These are phyloP conservation scores for Anarrhichthys ocellatus DNA, from an alignment of 2,113 vertebrate species.

Conservation along the genomic window DNA sequence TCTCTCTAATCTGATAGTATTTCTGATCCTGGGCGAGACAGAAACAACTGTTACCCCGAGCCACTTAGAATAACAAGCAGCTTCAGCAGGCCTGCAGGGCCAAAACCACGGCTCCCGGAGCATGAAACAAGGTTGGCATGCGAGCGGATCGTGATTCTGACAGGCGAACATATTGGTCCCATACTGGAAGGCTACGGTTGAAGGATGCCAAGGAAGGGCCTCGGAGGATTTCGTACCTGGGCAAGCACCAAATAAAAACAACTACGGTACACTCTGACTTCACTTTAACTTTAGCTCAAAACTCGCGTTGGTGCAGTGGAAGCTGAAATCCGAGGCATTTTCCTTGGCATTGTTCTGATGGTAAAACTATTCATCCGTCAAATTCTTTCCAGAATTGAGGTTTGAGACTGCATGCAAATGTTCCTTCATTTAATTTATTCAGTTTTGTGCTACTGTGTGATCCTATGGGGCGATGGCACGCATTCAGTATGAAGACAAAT, in stretches of 20 bases:
- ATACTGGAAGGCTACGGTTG: constrained; percentile 30
- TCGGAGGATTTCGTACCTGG: constrained; percentile 52
- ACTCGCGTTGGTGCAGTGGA: constrained; percentile 10
- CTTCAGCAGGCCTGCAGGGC: constrained; percentile 47
- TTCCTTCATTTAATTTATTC: neutral
- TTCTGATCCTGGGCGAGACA: constrained; percentile 68
- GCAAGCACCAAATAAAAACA: constrained; percentile 55
- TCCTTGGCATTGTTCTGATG: neutral
- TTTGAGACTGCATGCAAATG: constrained; percentile 15
- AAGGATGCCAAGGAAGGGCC: constrained; percentile 48
- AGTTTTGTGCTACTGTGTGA: neutral
- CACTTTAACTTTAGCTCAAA: constrained; percentile 27
- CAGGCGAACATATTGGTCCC: constrained; percentile 51
- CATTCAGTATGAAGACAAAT: neutral
- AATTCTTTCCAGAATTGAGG: neutral
- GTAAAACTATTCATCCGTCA: neutral
- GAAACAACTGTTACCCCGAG: constrained; percentile 69
- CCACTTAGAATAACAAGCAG: constrained; percentile 73
- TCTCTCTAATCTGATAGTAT: constrained; percentile 64
- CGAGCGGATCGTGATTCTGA: constrained; percentile 41
- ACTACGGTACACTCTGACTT: constrained; percentile 20
- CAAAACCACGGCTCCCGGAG: constrained; percentile 39
- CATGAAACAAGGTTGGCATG: constrained; percentile 62
- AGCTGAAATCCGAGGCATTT: neutral
- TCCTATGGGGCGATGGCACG: neutral